Percentiles rank a stretch among this genome's conserved stretches.
phyloP scores from a whole-genome alignment of 1,140 invertebrate genomes.

The Campoletis sonorensis region DNA sequence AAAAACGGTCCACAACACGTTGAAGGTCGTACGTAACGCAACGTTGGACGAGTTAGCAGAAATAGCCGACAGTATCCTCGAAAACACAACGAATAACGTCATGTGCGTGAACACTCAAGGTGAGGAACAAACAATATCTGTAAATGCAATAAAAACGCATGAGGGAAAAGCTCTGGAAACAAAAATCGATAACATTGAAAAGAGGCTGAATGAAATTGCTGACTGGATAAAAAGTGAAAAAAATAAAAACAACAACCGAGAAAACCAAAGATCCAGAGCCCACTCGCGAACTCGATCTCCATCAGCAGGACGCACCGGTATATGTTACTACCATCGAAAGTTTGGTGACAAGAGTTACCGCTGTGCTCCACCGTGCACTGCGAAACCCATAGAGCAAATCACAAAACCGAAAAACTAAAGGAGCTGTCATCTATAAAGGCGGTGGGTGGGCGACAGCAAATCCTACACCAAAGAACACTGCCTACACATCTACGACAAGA shows the following conservation, averaged over 20 bases:
- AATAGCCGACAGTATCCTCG: not conserved
- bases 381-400: not conserved
- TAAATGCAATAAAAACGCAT: not conserved
- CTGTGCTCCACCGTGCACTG: conserved; percentile 42
- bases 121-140: too few species aligned
- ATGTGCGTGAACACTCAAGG: not conserved
- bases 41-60: not conserved
- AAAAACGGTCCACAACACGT: not conserved
- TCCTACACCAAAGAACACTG: not conserved
- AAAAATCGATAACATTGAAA: not conserved
- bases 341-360: conserved; percentile 25
- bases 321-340: conserved; percentile 44
- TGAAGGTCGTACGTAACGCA: not conserved
- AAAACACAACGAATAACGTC: not conserved
- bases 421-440: conserved; percentile 36
- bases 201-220: not conserved
- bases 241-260: not conserved
- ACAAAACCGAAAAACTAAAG: conserved; percentile 46
- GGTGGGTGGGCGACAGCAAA: conserved; percentile 16
- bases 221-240: not conserved
- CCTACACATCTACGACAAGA: conserved; percentile 36
- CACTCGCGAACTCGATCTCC: not conserved
- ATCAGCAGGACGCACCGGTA: not conserved
- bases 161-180: not conserved
- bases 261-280: not conserved